These are phyloP conservation scores for Ciconia stormi DNA, from an alignment of 2,113 vertebrate genomes.

Conservation along the genomic window DNA sequence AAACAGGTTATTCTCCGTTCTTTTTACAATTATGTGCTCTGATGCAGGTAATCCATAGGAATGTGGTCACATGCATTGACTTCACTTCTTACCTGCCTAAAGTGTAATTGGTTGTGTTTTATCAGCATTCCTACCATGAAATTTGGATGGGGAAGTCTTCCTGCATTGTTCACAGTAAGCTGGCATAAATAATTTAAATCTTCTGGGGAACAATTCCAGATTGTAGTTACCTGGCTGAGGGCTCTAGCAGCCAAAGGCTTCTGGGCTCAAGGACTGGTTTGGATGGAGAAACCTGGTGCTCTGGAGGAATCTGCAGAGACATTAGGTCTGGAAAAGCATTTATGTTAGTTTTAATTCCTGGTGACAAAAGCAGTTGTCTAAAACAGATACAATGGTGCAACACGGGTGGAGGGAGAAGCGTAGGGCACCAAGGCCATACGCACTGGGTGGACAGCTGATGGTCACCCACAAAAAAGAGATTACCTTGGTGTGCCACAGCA, in stretches of 20 bases:
- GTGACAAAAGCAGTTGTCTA: not conserved
- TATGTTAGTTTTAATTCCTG: not conserved
- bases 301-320: not conserved
- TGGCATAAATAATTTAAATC: not conserved
- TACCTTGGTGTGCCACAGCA: not conserved
- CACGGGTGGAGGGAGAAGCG: not conserved
- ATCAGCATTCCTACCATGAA: not conserved
- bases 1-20: not conserved
- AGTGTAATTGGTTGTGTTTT: not conserved
- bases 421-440: not conserved
- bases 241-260: not conserved
- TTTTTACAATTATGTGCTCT: not conserved
- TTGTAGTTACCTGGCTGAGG: not conserved
- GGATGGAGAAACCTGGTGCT: not conserved
- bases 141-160: not conserved
- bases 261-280: not conserved
- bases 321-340: not conserved
- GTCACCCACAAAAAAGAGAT: not conserved
- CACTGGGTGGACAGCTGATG: accelerated
- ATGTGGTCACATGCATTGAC: not conserved
- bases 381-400: not conserved
- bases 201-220: not conserved
- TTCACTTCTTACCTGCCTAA: not conserved
- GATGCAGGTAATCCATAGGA: not conserved
- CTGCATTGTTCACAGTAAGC: not conserved